These are phyloP conservation scores for Patella ulyssiponensis DNA, from an alignment of 2,888 invertebrate genomes.

Conservation along the genomic window DNA sequence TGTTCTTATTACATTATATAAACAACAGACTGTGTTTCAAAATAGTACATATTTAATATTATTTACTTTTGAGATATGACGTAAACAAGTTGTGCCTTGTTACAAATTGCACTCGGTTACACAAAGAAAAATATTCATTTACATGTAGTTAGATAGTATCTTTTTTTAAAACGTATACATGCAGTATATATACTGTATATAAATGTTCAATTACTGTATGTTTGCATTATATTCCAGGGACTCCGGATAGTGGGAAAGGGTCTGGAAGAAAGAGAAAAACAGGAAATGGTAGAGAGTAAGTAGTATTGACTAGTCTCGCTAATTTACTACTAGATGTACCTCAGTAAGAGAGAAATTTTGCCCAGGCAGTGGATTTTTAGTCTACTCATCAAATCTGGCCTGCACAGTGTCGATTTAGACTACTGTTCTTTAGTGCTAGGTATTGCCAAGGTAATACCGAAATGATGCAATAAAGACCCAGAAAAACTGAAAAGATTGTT, in stretches of 20 bases:
- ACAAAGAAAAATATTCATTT: neutral
- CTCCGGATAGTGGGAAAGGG: constrained; percentile 56
- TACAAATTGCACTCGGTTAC: no score
- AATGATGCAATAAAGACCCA: no score
- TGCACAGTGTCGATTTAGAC: neutral
- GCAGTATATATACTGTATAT: no score
- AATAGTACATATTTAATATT: no score
- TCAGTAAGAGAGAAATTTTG: neutral
- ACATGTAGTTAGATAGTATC: constrained; percentile 14
- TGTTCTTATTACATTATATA: no score
- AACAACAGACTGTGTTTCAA: no score
- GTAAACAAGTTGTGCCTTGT: no score
- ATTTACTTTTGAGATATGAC: no score
- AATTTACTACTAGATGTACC: no score
- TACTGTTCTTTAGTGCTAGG: neutral
- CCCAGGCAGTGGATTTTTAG: neutral
- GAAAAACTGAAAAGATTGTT: no score
- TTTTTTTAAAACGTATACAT: neutral
- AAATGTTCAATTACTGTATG: no score
- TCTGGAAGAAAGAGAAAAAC: constrained; percentile 50
- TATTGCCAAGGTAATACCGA: neutral
- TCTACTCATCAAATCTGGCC: neutral
- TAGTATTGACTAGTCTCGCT: neutral
- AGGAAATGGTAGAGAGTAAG: constrained; percentile 51
- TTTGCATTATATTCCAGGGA: constrained; percentile 44